Percentiles rank a stretch among this genome's conserved stretches.
These are phyloP conservation scores for Lycorma delicatula DNA, from an alignment of 1,140 invertebrate genomes.

Conservation along the genomic window DNA sequence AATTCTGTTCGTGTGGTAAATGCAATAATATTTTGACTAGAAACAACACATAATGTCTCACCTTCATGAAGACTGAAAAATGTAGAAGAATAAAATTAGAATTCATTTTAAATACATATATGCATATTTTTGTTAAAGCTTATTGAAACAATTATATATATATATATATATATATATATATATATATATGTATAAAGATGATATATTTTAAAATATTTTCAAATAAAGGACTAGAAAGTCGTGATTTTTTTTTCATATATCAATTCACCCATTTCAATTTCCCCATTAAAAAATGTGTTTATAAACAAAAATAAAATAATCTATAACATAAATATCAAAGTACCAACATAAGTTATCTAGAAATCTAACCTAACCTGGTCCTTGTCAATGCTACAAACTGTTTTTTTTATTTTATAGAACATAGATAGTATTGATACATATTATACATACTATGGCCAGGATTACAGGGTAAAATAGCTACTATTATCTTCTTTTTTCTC, in stretches of 20 bases:
- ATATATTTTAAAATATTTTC: not conserved
- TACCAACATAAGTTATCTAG: no score
- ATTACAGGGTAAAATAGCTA: no score
- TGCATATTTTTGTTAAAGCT: not conserved
- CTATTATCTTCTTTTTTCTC: no score
- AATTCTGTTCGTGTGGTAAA: constrained; percentile 65
- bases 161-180: not conserved
- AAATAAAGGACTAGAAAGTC: not conserved
- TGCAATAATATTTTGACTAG: constrained; percentile 68
- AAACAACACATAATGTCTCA: constrained; percentile 40
- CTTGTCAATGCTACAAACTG: no score
- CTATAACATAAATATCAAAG: no score
- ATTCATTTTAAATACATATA: not conserved
- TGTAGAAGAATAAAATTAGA: not conserved
- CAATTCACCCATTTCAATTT: not conserved
- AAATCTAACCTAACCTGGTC: no score
- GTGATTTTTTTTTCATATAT: not conserved
- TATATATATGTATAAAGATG: not conserved
- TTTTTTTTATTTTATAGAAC: no score
- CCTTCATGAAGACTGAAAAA: constrained; percentile 26
- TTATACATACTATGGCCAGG: no score
- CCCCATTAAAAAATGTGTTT: not conserved
- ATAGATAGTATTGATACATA: no score
- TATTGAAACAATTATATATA: not conserved
- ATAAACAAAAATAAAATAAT: no score